These are phyloP conservation scores for Aleiodes leptofemur DNA, from an alignment of 2,888 invertebrate genomes.

Conservation along the genomic window DNA sequence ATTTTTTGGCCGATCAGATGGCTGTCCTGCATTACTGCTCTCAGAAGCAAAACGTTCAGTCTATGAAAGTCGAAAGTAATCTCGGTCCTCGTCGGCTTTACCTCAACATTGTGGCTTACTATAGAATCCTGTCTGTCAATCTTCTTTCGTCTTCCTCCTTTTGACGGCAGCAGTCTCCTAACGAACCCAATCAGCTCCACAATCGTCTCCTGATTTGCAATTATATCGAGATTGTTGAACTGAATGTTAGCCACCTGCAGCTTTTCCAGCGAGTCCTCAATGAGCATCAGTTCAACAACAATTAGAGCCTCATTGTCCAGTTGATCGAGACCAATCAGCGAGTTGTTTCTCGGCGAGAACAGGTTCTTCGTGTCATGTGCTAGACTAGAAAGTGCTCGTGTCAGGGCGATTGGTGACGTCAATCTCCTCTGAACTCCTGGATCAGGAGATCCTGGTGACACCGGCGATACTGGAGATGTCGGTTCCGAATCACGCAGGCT, in stretches of 20 bases:
- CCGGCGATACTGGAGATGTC: slow-evolving; percentile 90
- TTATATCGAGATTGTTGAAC: slow-evolving; percentile 96
- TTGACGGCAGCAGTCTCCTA: slow-evolving; percentile 81
- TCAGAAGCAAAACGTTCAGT: slow-evolving; percentile 89
- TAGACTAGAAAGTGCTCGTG: slow-evolving; percentile 78
- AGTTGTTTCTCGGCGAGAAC: slow-evolving; percentile 64
- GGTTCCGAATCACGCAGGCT: slow-evolving; percentile 95
- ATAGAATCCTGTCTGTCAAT: slow-evolving; percentile 67
- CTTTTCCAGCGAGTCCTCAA: slow-evolving; percentile 75
- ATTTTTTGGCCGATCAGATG: slow-evolving; percentile 88
- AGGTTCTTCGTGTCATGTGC: slow-evolving; percentile 69
- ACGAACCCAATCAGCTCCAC: slow-evolving; percentile 94
- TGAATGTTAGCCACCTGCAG: slow-evolving; percentile 89
- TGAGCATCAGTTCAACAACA: slow-evolving; percentile 87
- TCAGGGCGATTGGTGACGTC: slow-evolving; percentile 78
- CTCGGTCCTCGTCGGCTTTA: slow-evolving; percentile 80
- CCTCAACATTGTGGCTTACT: slow-evolving; percentile 54
- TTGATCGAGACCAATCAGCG: slow-evolving; percentile 68
- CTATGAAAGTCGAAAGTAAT: slow-evolving; percentile 95
- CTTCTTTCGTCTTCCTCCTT: slow-evolving; percentile 55
- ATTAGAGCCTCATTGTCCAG: slow-evolving; percentile 84
- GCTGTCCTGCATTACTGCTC: slow-evolving; percentile 86
- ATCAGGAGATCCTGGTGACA: slow-evolving; percentile 85
- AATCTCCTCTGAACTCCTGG: slow-evolving; percentile 73
- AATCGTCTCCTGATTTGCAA: slow-evolving; percentile 96